Percentiles rank a stretch among this genome's conserved stretches.
Conservation (phyloP, 1,140 invertebrate genomes). For the Episyrphus balteatus region DNA sequence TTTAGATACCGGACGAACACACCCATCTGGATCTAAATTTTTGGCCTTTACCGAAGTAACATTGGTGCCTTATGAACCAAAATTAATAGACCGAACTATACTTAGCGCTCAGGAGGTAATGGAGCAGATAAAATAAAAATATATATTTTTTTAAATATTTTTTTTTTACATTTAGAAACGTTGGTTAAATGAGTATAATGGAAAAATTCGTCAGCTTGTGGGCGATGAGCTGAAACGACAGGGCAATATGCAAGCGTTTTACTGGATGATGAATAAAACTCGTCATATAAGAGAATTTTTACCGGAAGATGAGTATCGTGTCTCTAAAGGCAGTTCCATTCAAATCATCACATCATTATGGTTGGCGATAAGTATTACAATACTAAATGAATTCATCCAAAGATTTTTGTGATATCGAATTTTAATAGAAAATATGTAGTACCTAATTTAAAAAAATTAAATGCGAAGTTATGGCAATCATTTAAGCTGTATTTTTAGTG, state of each 20-base stretch:
- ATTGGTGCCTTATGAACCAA: conserved; percentile 84
- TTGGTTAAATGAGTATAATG: conserved; percentile 71
- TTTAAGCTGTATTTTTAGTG: too few relatives aligned
- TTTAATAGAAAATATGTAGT: too few relatives aligned
- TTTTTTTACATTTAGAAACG: conserved; percentile 44
- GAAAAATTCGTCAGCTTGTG: conserved; percentile 53
- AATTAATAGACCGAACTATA: conserved; percentile 70
- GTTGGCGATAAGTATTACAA: too few relatives aligned
- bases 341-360: too few relatives aligned
- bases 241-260: conserved; percentile 54
- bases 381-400: too few relatives aligned
- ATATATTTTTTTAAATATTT: not conserved
- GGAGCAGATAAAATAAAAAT: conserved; percentile 17
- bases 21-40: conserved; percentile 41
- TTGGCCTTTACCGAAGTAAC: conserved; percentile 73
- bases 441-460: too few relatives aligned
- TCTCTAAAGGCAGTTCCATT: conserved; percentile 1
- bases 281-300: conserved; percentile 48
- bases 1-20: conserved; percentile 43
- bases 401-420: too few relatives aligned
- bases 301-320: conserved; percentile 31
- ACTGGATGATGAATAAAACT: conserved; percentile 73
- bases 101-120: conserved; percentile 66
- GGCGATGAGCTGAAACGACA: conserved; percentile 58
- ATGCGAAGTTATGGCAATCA: too few relatives aligned